A percentile compares a stretch with the other conserved stretches of the same genome.
These are phyloP conservation scores for Chymomyza fuscimana DNA, from an alignment of 2,888 invertebrate species.

Conservation along the genomic window DNA sequence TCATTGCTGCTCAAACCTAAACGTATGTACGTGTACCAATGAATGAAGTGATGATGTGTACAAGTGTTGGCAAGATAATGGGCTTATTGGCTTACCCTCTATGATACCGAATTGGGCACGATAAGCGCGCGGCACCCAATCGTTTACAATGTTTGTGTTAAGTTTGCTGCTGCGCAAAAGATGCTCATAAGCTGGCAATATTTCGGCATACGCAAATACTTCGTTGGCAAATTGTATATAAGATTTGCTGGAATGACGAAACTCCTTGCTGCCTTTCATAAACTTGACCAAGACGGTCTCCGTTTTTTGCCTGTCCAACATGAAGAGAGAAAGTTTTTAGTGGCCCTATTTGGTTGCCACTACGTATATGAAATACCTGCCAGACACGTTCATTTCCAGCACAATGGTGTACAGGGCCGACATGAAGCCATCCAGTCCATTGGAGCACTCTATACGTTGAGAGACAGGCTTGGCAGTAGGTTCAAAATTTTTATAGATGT, in stretches of 20 bases:
- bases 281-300: slow-evolving; percentile 74
- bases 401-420: slow-evolving; percentile 72
- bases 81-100: slow-evolving; percentile 53
- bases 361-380: slow-evolving; percentile 35
- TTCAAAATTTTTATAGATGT: slow-evolving; percentile 64
- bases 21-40: background rate
- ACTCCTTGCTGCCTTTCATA: slow-evolving; percentile 75
- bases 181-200: slow-evolving; percentile 73
- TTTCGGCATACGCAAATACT: slow-evolving; percentile 70
- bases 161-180: slow-evolving; percentile 56
- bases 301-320: slow-evolving; percentile 34
- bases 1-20: slow-evolving; percentile 49
- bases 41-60: background rate
- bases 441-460: slow-evolving; percentile 57
- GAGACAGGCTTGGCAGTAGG: slow-evolving; percentile 49
- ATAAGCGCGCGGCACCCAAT: slow-evolving; percentile 69
- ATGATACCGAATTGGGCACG: slow-evolving; percentile 72
- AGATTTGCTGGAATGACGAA: slow-evolving; percentile 72
- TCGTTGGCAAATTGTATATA: slow-evolving; percentile 78
- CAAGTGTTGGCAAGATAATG: background rate
- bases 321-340: background rate
- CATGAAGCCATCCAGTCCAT: slow-evolving; percentile 78
- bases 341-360: background rate
- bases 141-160: slow-evolving; percentile 44
- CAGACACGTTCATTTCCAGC: slow-evolving; percentile 49